These are phyloP conservation scores for Hippopotamyrus pictus DNA, from an alignment of 2,797 vertebrate genomes.

Conservation along the genomic window DNA sequence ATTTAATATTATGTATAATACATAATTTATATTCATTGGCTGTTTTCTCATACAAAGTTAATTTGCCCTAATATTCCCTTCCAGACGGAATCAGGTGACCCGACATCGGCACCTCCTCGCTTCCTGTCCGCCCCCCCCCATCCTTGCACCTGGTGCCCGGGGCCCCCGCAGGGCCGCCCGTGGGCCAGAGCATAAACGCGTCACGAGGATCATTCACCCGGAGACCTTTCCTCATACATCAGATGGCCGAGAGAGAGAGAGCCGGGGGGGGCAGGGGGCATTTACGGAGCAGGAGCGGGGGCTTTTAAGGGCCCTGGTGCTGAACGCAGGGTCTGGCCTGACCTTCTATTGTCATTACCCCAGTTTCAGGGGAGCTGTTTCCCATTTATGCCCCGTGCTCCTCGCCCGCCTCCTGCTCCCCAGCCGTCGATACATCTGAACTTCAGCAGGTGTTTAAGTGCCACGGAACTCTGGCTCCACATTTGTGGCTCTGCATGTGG, in stretches of 20 bases:
- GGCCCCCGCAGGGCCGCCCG: not conserved
- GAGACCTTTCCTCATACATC: slow-evolving; percentile 10
- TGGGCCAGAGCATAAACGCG: not conserved
- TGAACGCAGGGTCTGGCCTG: not conserved
- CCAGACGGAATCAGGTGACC: not conserved
- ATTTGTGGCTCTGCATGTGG: not conserved
- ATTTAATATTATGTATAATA: not conserved
- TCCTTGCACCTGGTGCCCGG: not conserved
- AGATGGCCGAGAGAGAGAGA: slow-evolving; percentile 7
- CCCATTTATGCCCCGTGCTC: not conserved
- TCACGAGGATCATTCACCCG: not conserved
- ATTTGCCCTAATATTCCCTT: not conserved
- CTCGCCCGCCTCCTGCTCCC: not conserved
- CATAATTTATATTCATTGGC: not conserved
- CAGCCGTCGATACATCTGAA: not conserved
- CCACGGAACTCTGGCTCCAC: not conserved
- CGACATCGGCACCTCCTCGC: not conserved
- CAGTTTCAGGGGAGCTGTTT: not conserved
- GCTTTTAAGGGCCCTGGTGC: not conserved
- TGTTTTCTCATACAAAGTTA: slow-evolving; percentile 3
- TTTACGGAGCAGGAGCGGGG: not conserved
- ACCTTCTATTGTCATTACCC: not conserved
- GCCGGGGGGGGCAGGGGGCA: not conserved
- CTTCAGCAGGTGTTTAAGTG: slow-evolving; percentile 2
- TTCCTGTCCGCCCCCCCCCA: not conserved